A percentile compares a stretch with the other conserved stretches of the same genome.
phyloP scores from a whole-genome alignment of 2,113 vertebrate genomes.

The Atrichornis clamosus region DNA sequence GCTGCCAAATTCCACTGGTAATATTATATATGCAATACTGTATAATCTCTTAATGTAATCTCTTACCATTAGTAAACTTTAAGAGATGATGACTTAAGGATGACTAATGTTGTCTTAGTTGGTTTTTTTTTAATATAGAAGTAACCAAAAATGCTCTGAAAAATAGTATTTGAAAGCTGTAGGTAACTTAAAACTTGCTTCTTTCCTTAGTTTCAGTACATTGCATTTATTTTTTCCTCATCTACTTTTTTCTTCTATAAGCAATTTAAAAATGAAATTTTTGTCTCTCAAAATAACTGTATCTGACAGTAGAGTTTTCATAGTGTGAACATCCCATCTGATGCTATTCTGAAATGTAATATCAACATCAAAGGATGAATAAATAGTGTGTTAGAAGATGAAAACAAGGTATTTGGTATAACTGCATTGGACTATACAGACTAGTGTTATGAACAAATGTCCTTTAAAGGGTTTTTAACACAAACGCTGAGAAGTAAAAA shows the following conservation, averaged over 20 bases:
- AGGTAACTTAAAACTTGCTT: not conserved
- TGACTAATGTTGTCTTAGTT: not conserved
- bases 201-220: not conserved
- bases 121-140: not conserved
- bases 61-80: not conserved
- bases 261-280: not conserved
- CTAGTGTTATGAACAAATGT: not conserved
- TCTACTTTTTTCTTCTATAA: not conserved
- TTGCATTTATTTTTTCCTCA: not conserved
- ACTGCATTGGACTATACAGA: not conserved
- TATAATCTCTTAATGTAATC: not conserved
- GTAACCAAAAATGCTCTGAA: not conserved
- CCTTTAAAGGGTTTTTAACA: not conserved
- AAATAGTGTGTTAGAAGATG: not conserved
- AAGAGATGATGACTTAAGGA: not conserved
- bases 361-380: not conserved
- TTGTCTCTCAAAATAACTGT: not conserved
- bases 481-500: not conserved
- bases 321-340: not conserved
- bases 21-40: not conserved
- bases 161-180: not conserved
- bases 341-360: not conserved
- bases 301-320: not conserved
- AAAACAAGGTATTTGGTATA: not conserved
- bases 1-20: not conserved